Conservation (phyloP, 2,797 vertebrate genomes). For the Bryconaethiops microstoma region DNA sequence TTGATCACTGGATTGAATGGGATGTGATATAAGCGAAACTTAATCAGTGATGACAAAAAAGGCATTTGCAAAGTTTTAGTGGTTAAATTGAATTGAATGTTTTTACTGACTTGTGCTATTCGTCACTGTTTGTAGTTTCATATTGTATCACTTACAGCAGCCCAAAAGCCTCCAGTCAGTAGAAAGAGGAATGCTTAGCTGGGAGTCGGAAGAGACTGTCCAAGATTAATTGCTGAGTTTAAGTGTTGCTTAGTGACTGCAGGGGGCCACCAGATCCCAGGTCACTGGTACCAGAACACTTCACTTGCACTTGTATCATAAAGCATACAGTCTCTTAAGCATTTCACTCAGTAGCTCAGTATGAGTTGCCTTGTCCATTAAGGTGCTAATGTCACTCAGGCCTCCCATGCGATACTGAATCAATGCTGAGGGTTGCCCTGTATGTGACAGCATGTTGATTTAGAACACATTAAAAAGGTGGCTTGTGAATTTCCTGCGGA, state of each 20-base stretch:
- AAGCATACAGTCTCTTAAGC: constrained; percentile 9
- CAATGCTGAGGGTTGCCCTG: background rate
- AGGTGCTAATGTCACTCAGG: background rate
- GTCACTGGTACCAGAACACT: constrained; percentile 52
- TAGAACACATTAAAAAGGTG: background rate
- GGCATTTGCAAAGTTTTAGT: background rate
- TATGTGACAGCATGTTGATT: background rate
- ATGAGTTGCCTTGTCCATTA: constrained; percentile 12
- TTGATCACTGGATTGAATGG: no score
- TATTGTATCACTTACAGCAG: background rate
- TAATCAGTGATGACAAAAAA: background rate
- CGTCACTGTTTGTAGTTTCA: background rate
- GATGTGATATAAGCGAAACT: background rate
- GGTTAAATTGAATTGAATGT: no score
- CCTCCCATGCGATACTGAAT: background rate
- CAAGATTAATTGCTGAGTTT: constrained; percentile 61
- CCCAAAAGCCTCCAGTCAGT: constrained; percentile 17
- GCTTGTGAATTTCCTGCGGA: background rate
- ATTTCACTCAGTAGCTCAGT: constrained; percentile 8
- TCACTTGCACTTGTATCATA: constrained; percentile 11
- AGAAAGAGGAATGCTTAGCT: constrained; percentile 54
- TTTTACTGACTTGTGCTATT: no score
- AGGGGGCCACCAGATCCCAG: constrained; percentile 61
- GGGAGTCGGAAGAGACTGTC: constrained; percentile 50
- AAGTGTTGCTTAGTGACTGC: constrained; percentile 61